These are phyloP conservation scores for Phalacrocorax aristotelis DNA, from an alignment of 2,113 vertebrate species.

Conservation along the genomic window DNA sequence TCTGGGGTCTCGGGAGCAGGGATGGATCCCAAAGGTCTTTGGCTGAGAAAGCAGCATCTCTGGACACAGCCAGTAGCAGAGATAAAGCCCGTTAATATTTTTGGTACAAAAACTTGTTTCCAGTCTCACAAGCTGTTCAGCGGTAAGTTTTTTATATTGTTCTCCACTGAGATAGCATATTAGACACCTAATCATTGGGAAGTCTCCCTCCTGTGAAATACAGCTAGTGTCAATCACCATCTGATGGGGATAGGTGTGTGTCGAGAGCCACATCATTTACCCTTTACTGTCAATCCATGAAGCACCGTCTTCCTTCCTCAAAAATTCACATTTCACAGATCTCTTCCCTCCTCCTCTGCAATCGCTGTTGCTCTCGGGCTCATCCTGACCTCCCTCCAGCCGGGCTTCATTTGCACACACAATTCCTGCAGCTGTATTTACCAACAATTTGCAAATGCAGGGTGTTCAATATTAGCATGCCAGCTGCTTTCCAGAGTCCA, in stretches of 20 bases:
- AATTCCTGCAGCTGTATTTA: conserved; percentile 67
- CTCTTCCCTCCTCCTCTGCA: background rate
- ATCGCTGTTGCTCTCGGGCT: background rate
- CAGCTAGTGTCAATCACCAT: background rate
- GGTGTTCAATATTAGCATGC: conserved; percentile 36
- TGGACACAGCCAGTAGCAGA: background rate
- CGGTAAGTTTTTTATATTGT: accelerated
- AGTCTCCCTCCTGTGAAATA: background rate
- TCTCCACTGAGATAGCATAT: background rate
- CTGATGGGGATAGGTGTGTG: background rate
- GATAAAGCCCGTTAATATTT: background rate
- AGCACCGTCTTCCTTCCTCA: background rate
- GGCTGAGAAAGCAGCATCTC: background rate
- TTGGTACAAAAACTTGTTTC: background rate
- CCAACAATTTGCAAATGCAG: conserved; percentile 49
- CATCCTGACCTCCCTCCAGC: background rate
- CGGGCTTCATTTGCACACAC: background rate
- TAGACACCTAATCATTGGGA: accelerated
- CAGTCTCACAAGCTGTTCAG: background rate
- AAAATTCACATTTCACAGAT: background rate
- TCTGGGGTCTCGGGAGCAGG: background rate
- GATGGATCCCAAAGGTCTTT: background rate
- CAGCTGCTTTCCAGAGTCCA: conserved; percentile 66
- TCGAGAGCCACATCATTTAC: background rate
- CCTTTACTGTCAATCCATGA: background rate